Percentiles rank a stretch among this genome's conserved stretches.
phyloP scores from a whole-genome alignment of 2,797 vertebrate genomes.

The Xyrichtys novacula region DNA sequence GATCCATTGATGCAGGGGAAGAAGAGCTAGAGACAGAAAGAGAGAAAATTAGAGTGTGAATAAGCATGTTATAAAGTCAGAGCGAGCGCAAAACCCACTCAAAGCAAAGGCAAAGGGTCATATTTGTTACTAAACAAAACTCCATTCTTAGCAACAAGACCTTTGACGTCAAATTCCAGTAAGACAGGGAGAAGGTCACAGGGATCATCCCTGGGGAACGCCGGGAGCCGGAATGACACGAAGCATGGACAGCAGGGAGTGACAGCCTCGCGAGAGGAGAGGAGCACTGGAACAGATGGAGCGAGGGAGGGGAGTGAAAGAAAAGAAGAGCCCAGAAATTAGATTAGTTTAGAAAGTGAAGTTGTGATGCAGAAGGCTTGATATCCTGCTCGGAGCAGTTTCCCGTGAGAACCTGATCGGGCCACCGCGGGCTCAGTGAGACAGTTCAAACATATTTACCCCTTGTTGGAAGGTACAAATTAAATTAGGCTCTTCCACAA shows the following conservation, averaged over 20 bases:
- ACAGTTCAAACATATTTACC: constrained; percentile 99
- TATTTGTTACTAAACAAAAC: constrained; percentile 92
- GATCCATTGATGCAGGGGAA: constrained; percentile 71
- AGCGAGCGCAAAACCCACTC: constrained; percentile 43
- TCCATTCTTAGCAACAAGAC: constrained; percentile 90
- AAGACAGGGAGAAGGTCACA: constrained; percentile 94
- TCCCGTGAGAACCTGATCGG: constrained; percentile 96
- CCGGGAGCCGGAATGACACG: constrained; percentile 81
- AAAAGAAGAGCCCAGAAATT: constrained; percentile 89
- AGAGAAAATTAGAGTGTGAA: constrained; percentile 42
- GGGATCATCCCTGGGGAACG: constrained; percentile 88
- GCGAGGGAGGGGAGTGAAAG: constrained; percentile 88
- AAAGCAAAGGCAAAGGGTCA: constrained; percentile 79
- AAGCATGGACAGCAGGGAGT: constrained; percentile 79
- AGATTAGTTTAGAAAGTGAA: constrained; percentile 96
- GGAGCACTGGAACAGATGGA: constrained; percentile 81
- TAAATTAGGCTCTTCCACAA: constrained; percentile 97
- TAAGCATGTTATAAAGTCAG: constrained; percentile 51
- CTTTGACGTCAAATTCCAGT: constrained; percentile 93
- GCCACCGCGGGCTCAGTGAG: constrained; percentile 89
- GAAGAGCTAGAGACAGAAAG: constrained; percentile 51
- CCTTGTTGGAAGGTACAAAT: constrained; percentile 99
- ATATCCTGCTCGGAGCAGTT: constrained; percentile 92
- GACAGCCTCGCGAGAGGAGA: constrained; percentile 79
- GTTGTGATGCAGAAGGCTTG: constrained; percentile 89